Conservation (phyloP, 2,888 invertebrate genomes). For the Drosophila multiciliata region DNA sequence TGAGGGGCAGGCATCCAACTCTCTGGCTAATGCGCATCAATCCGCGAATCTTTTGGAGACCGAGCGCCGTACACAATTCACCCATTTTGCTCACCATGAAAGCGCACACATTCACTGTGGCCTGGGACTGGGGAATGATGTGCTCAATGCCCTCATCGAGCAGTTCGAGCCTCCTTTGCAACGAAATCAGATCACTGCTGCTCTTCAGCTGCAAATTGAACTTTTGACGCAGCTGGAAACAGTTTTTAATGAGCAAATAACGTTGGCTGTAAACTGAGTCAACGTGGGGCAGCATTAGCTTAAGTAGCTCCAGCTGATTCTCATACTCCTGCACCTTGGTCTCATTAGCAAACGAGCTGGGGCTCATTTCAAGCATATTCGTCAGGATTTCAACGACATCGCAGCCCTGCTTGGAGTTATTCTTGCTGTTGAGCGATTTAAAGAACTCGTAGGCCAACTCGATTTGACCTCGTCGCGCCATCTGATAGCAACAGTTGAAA, state of each 20-base stretch:
- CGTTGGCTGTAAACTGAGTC: slow-evolving; percentile 53
- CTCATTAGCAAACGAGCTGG: slow-evolving; percentile 40
- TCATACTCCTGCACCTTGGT: slow-evolving; percentile 60
- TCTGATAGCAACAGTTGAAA: slow-evolving; percentile 83
- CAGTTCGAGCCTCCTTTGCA: slow-evolving; percentile 57
- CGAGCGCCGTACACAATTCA: slow-evolving; percentile 75
- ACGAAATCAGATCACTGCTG: slow-evolving; percentile 60
- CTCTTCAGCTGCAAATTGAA: slow-evolving; percentile 66
- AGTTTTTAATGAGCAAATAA: slow-evolving; percentile 72
- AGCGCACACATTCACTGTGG: slow-evolving; percentile 67
- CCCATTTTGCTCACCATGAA: slow-evolving; percentile 74
- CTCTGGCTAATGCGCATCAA: slow-evolving; percentile 73
- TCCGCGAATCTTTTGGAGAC: slow-evolving; percentile 74
- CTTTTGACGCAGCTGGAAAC: slow-evolving; percentile 68
- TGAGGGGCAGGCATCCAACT: slow-evolving; percentile 78
- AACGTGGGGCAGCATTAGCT: slow-evolving; percentile 70
- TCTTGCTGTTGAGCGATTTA: slow-evolving; percentile 70
- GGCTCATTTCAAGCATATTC: slow-evolving; percentile 69
- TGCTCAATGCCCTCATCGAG: slow-evolving; percentile 75
- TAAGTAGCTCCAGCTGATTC: slow-evolving; percentile 80
- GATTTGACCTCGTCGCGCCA: slow-evolving; percentile 81
- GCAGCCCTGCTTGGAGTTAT: slow-evolving; percentile 61
- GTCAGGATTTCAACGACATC: slow-evolving; percentile 74
- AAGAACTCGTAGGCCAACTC: slow-evolving; percentile 81
- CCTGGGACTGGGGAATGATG: slow-evolving; percentile 70